phyloP scores from a whole-genome alignment of 2,113 vertebrate species.

The Bagarius yarrelli region DNA sequence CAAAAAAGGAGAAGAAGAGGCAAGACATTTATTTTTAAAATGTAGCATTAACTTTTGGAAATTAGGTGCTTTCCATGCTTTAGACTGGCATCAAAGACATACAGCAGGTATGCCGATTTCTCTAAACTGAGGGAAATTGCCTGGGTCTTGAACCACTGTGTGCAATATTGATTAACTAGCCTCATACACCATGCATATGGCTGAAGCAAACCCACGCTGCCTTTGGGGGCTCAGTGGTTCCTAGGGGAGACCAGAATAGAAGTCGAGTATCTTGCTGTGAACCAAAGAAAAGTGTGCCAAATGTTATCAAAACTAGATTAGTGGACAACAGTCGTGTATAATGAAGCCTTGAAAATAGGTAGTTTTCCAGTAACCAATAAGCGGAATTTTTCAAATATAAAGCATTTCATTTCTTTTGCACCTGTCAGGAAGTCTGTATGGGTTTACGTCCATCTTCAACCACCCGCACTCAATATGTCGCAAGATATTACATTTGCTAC shows the following conservation, averaged over 20 bases:
- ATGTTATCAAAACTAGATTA: conserved; percentile 82
- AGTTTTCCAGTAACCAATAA: conserved; percentile 73
- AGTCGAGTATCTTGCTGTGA: conserved; percentile 78
- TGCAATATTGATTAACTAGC: conserved; percentile 60
- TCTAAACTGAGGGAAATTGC: conserved; percentile 38
- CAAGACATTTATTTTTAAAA: conserved; percentile 62
- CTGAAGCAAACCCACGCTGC: conserved; percentile 67
- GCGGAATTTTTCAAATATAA: conserved; percentile 67
- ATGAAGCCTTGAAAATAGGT: conserved; percentile 63
- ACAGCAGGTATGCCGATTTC: conserved; percentile 58
- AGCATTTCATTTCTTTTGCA: conserved; percentile 7
- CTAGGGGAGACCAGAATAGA: conserved; percentile 77
- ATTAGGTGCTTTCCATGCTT: conserved; percentile 61
- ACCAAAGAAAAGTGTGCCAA: conserved; percentile 79
- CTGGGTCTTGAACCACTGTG: conserved; percentile 23
- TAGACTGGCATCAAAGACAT: conserved; percentile 60
- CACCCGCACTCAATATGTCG: background rate
- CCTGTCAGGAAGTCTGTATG: background rate
- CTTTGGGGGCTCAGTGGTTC: conserved; percentile 74
- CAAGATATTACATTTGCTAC: background rate
- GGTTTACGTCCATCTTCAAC: background rate
- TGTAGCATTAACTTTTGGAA: conserved; percentile 63
- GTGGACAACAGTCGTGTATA: conserved; percentile 74
- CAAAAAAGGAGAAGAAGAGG: conserved; percentile 57
- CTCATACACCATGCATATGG: conserved; percentile 57